phyloP scores from a whole-genome alignment of 2,113 vertebrate genomes.

The Microcebus lehilahytsara region DNA sequence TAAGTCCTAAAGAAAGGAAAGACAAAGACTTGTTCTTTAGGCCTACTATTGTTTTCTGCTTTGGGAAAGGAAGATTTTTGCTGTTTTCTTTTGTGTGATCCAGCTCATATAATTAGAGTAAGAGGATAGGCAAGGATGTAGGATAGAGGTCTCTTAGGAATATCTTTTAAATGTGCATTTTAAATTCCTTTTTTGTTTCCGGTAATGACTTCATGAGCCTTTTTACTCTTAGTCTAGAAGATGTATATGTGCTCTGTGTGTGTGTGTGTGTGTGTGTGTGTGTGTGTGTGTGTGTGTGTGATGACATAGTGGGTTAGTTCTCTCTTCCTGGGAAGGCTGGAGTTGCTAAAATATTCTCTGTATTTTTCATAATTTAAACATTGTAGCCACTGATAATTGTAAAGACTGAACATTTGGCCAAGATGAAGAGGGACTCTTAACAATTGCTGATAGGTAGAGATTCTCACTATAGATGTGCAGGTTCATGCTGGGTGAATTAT shows the following conservation, averaged over 20 bases:
- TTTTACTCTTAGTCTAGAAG: background rate
- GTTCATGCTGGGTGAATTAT: background rate
- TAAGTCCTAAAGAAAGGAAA: background rate
- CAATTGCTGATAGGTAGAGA: background rate
- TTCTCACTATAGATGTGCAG: background rate
- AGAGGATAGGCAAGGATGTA: background rate
- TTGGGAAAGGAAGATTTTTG: background rate
- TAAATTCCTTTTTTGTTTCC: background rate
- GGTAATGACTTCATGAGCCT: background rate
- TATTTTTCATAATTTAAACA: background rate
- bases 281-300: background rate
- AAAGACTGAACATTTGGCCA: background rate
- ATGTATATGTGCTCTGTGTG: background rate
- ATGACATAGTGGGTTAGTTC: background rate
- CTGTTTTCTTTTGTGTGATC: background rate
- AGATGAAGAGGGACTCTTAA: background rate
- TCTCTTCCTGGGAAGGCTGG: background rate
- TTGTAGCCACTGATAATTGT: background rate
- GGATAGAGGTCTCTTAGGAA: background rate
- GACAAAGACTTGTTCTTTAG: background rate
- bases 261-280: too few relatives aligned
- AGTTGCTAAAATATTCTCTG: background rate
- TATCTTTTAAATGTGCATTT: background rate
- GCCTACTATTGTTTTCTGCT: background rate
- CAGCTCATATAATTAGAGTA: background rate